Percentiles rank a stretch among this genome's conserved stretches.
Evolutionary conservation across 2,797 vertebrate genomes (phyloP).

Genomic region (Spondyliosoma cantharus): DNA sequence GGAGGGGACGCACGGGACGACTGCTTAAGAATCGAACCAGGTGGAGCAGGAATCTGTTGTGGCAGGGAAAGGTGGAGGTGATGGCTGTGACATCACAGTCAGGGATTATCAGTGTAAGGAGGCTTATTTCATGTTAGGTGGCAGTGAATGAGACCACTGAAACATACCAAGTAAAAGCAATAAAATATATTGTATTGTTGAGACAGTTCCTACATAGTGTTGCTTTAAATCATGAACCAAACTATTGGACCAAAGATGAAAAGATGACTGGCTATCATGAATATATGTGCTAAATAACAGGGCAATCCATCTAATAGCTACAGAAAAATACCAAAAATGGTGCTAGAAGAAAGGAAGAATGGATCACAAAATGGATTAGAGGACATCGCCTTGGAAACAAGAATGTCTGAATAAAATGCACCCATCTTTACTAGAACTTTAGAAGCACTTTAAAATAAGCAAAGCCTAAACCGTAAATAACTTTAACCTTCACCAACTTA

Average conservation of each 20-base stretch:
- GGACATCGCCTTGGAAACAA: not conserved
- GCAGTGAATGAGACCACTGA: not conserved
- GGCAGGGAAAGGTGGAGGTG: slow-evolving; percentile 17
- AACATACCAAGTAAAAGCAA: not conserved
- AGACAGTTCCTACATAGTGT: too few species aligned
- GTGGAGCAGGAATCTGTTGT: slow-evolving; percentile 28
- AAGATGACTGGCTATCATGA: not conserved
- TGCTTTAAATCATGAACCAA: not conserved
- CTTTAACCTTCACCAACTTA: not conserved
- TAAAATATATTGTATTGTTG: too few species aligned
- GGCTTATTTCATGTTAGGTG: not conserved
- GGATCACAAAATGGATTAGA: not conserved
- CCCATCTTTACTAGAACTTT: too few species aligned
- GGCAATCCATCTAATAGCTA: not conserved
- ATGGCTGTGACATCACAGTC: slow-evolving; percentile 11
- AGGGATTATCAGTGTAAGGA: slow-evolving; percentile 3
- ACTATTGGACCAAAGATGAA: not conserved
- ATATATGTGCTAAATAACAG: not conserved
- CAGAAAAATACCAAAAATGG: not conserved
- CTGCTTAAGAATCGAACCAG: slow-evolving; percentile 51
- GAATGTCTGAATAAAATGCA: not conserved
- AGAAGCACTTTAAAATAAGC: too few species aligned
- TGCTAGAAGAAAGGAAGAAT: too few species aligned
- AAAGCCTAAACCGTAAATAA: not conserved
- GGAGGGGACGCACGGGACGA: slow-evolving; percentile 37